Evolutionary conservation across 2,888 invertebrate species (phyloP).

Genomic region (Hydriomena furcata): DNA sequence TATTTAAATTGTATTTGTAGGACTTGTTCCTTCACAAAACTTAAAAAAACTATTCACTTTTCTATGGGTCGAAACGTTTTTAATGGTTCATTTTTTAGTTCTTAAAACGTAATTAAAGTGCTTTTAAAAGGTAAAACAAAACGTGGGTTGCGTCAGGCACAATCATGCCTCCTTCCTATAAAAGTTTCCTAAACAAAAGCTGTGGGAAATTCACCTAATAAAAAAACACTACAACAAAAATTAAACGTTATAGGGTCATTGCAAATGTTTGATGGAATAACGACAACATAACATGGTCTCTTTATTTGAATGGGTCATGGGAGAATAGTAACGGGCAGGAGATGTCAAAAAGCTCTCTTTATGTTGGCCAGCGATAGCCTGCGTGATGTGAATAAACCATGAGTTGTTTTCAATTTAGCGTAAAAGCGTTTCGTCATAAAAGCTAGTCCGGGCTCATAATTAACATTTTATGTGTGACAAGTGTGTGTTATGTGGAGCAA

Average conservation of each 20-base stretch:
- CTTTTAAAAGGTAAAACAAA: no score
- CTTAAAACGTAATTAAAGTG: no score
- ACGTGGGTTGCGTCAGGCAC: no score
- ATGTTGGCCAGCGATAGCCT: slow-evolving; percentile 55
- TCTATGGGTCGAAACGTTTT: no score
- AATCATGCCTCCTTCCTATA: background rate
- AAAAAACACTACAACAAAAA: slow-evolving; percentile 53
- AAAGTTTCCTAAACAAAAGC: background rate
- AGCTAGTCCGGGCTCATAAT: slow-evolving; percentile 63
- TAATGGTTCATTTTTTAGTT: no score
- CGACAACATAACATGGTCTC: slow-evolving; percentile 47
- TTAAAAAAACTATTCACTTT: no score
- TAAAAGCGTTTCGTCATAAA: slow-evolving; percentile 80
- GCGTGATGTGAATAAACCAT: slow-evolving; percentile 78
- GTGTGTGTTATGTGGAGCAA: slow-evolving; percentile 44
- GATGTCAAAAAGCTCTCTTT: slow-evolving; percentile 55
- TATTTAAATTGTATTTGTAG: no score
- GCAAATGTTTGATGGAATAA: slow-evolving; percentile 45
- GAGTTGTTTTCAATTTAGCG: slow-evolving; percentile 81
- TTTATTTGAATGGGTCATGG: slow-evolving; percentile 37
- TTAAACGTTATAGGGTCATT: slow-evolving; percentile 52
- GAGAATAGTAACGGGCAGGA: slow-evolving; percentile 27
- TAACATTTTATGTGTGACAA: slow-evolving; percentile 68
- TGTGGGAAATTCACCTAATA: background rate
- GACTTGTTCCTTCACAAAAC: no score